A percentile compares a stretch with the other conserved stretches of the same genome.
phyloP scores from a whole-genome alignment of 2,113 vertebrate species.

The Ctenomys sociabilis region DNA sequence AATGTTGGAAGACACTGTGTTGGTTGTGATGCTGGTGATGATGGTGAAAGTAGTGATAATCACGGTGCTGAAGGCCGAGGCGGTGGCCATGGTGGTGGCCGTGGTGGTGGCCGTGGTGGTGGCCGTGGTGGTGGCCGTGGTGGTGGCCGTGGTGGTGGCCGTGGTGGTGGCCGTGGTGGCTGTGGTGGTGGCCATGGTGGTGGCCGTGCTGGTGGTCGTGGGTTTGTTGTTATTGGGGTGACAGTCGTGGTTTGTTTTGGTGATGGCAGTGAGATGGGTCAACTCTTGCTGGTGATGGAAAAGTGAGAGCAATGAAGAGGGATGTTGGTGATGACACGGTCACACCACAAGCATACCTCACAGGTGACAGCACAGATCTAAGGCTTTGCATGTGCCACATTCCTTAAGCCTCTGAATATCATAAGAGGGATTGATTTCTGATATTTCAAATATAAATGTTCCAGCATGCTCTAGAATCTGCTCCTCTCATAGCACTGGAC shows the following conservation, averaged over 20 bases:
- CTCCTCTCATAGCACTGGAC: background rate
- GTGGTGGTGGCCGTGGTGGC: background rate
- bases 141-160: no score
- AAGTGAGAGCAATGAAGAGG: background rate
- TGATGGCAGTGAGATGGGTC: background rate
- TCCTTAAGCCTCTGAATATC: no score
- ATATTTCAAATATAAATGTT: background rate
- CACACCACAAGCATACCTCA: background rate
- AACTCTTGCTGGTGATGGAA: background rate
- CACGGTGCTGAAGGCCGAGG: accelerated
- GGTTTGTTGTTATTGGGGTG: background rate
- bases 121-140: background rate
- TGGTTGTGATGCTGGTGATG: background rate
- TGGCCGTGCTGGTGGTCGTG: background rate
- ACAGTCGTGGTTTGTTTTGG: background rate
- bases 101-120: background rate
- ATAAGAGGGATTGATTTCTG: background rate
- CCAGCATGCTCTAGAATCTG: background rate
- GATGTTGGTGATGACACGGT: no score
- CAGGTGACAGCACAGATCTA: background rate
- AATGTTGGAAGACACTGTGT: background rate
- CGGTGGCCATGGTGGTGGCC: no score
- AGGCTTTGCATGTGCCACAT: background rate
- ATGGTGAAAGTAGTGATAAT: no score
- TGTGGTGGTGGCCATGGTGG: background rate